Evolutionary conservation across 2,797 vertebrate genomes (phyloP).

Genomic region (Ceyx erithaca): DNA sequence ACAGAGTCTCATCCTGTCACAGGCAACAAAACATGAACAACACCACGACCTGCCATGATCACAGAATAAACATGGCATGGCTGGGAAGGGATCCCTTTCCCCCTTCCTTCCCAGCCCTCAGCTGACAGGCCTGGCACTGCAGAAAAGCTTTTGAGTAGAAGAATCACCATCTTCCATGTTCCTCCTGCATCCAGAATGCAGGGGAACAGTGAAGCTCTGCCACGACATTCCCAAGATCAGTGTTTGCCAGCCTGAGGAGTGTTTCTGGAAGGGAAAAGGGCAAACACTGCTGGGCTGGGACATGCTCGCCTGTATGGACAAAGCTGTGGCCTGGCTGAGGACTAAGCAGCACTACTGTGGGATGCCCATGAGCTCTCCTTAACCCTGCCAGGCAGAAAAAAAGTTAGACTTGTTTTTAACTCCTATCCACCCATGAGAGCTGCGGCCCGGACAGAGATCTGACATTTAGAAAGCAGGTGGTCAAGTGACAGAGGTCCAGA

Average conservation of each 20-base stretch:
- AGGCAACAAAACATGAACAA: neutral
- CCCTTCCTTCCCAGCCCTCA: neutral
- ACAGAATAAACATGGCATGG: neutral
- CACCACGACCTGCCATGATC: neutral
- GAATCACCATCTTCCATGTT: fast-evolving
- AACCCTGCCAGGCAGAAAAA: neutral
- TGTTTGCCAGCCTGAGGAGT: neutral
- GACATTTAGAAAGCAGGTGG: neutral
- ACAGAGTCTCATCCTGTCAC: neutral
- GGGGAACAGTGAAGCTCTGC: neutral
- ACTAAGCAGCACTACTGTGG: neutral
- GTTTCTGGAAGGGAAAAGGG: neutral
- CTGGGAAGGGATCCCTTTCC: neutral
- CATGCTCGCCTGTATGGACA: neutral
- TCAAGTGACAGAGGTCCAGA: neutral
- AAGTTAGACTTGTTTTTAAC: neutral
- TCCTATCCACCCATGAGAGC: neutral
- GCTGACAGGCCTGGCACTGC: neutral
- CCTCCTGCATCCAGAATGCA: neutral
- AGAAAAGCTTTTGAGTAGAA: neutral
- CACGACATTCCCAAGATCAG: neutral
- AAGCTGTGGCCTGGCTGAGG: neutral
- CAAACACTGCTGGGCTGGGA: neutral
- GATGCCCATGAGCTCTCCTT: neutral
- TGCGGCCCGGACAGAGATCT: neutral